Conservation (phyloP, 2,797 vertebrate species). For the Meda fulgida region DNA sequence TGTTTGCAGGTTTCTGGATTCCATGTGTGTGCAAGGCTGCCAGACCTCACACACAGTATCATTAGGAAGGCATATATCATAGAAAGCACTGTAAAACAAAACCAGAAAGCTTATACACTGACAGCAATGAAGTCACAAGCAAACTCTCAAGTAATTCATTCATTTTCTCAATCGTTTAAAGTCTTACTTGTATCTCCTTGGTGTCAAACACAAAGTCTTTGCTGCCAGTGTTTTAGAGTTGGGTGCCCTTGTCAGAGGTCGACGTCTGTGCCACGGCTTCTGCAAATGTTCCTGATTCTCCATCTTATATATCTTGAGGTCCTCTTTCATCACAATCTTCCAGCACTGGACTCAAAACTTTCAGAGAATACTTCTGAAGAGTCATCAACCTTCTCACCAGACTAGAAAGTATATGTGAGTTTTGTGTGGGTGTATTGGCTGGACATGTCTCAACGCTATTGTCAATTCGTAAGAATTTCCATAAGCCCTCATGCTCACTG, state of each 20-base stretch:
- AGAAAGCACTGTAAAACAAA: conserved; percentile 24
- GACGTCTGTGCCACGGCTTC: background rate
- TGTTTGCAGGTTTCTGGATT: background rate
- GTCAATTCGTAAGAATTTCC: conserved; percentile 7
- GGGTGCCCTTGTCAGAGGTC: background rate
- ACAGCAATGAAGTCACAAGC: background rate
- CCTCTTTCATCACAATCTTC: background rate
- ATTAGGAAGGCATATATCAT: background rate
- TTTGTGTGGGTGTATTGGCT: background rate
- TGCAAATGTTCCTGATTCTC: background rate
- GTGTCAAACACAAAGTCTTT: background rate
- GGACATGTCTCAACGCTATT: background rate
- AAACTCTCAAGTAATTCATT: background rate
- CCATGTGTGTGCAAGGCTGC: background rate
- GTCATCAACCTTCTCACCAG: background rate
- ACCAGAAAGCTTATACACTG: background rate
- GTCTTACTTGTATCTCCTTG: conserved; percentile 47
- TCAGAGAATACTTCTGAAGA: conserved; percentile 20
- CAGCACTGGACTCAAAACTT: background rate
- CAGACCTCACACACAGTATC: conserved; percentile 7
- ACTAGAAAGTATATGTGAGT: background rate
- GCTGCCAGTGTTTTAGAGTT: background rate
- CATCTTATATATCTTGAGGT: conserved; percentile 52
- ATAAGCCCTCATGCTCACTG: background rate
- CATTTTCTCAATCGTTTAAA: background rate